Evolutionary conservation across 2,113 vertebrate genomes (phyloP).

Genomic region (Corythornis vintsioides): DNA sequence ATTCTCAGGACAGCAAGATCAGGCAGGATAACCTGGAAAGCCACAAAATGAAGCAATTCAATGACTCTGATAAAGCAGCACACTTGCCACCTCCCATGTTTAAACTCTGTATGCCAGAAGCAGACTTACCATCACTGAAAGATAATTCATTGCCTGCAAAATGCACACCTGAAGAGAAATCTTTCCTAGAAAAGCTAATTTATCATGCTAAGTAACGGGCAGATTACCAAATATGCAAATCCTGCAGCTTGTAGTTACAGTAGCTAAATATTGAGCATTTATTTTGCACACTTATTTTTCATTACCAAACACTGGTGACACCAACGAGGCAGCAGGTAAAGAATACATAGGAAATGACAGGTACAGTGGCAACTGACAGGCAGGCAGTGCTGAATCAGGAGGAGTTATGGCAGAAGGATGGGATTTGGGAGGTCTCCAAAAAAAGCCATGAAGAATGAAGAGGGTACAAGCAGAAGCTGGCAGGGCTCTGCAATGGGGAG

Average conservation of each 20-base stretch:
- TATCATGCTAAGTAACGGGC: neutral
- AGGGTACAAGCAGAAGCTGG: neutral
- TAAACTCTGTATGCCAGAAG: neutral
- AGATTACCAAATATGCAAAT: neutral
- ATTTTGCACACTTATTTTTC: neutral
- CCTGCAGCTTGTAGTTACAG: neutral
- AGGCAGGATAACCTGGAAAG: constrained; percentile 91
- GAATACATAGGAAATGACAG: neutral
- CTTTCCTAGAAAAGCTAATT: neutral
- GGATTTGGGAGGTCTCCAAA: neutral
- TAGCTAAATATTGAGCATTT: neutral
- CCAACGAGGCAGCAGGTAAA: neutral
- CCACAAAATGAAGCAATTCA: constrained; percentile 9
- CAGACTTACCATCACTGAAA: neutral
- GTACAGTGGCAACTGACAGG: neutral
- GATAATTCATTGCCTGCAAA: neutral
- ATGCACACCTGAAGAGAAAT: neutral
- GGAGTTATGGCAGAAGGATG: neutral
- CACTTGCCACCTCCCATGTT: neutral
- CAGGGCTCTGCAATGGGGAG: neutral
- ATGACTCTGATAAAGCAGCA: neutral
- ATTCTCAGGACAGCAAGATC: constrained; percentile 97
- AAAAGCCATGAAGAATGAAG: neutral
- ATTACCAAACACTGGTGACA: neutral
- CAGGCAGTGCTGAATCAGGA: neutral